Evolutionary conservation across 1,140 invertebrate species (phyloP), one percentile per base, ranked within the genome.

Genomic region (Plodia interpunctella): DNA sequence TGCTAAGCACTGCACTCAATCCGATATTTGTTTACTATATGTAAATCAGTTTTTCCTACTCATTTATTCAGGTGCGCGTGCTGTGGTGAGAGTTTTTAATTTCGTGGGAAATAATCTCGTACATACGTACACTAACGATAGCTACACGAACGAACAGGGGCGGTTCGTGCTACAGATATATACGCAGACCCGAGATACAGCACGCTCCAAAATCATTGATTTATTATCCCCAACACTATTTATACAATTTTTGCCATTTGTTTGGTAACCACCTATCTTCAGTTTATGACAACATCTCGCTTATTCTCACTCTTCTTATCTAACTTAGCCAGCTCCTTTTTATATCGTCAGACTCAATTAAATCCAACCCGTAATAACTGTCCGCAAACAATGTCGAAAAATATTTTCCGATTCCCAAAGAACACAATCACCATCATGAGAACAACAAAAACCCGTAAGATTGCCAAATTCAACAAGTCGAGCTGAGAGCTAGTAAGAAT

Each of bases 31-130:
- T n/a, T n/a, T n/a, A n/a, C n/a, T n/a, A n/a, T n/a, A n/a, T n/a
- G n/a, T n/a, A n/a, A n/a, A n/a, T n/a, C n/a, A 68, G 50, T 70
- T 66, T 66, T 71, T 55, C 19, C 51, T 19, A 62, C 60, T 57
- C 56, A 62, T 62, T 62, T 62, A 62, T 57, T 62, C 60, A 62
- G 55, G 30, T 50, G 32, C 30, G 25, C 59, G 32, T 55, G 38
- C 38, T 13, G 15, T 19, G 18, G 6, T n/a, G 55, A 53, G 30
- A 32, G 19, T 53, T 61, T 62, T 51, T 62, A 62, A 62, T 62
- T 62, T 62, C 38, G 1, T n/a, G 38, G 38, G 38, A 44, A 44
- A 44, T 44, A 44, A 44, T 44, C 38, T 44, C 13, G 38, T 44
- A 15, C 15, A 44, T 44, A 44, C 38, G 15, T 44, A n/a, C 15